Evolutionary conservation across 2,888 invertebrate genomes (phyloP).

Genomic region (Nomada ruficornis): DNA sequence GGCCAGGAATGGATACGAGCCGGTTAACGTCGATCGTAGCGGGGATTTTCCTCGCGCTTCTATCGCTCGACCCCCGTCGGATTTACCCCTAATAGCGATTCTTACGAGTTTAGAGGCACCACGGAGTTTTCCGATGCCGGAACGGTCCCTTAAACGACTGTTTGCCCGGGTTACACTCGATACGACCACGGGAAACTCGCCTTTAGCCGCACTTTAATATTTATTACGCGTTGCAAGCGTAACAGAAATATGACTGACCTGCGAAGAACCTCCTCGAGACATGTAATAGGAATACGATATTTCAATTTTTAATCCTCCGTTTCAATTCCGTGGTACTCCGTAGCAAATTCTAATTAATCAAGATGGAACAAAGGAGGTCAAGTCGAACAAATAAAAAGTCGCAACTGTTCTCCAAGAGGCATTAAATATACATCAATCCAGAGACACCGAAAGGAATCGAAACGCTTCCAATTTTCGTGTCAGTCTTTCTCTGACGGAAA

Average conservation of each 20-base stretch:
- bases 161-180: constrained; percentile 32
- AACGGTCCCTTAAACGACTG: constrained; percentile 40
- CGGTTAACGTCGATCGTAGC: constrained; percentile 68
- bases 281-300: not conserved
- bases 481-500: constrained; percentile 4
- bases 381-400: not conserved
- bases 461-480: constrained; percentile 18
- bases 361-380: not conserved
- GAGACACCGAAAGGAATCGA: not conserved
- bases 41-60: constrained; percentile 56
- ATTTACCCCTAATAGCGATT: constrained; percentile 59
- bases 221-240: constrained; percentile 34
- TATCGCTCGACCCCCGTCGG: constrained; percentile 49
- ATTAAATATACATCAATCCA: not conserved
- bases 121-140: constrained; percentile 44
- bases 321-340: no score
- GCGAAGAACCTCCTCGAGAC: not conserved
- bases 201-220: constrained; percentile 35
- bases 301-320: no score
- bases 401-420: not conserved
- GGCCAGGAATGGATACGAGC: constrained; percentile 66
- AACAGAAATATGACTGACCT: not conserved
- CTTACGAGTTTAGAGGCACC: constrained; percentile 52
- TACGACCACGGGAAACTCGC: constrained; percentile 2
- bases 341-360: no score